Evolutionary conservation across 2,113 vertebrate species (phyloP), one percentile per base, ranked within the genome.

Genomic region (Rhegmatorhina hoffmannsi): DNA sequence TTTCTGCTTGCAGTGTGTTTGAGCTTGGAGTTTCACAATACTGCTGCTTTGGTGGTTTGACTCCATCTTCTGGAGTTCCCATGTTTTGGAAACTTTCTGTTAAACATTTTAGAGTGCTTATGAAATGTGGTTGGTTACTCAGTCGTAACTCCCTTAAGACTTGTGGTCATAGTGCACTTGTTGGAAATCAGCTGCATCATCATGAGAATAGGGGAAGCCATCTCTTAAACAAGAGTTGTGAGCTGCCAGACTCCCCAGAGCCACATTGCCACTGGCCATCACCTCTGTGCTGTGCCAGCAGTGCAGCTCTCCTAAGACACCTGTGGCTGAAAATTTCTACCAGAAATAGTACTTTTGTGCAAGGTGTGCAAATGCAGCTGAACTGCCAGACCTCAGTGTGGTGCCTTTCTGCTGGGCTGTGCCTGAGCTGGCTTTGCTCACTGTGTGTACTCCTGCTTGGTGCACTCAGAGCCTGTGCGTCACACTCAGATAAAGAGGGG

Each of bases 381-480:
- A 24, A 5, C 24, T 44, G 56, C 49, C 52, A 70, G 36, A 33
- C 14, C 31, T 85, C 25, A 1, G 10, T 40, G 62, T 70, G 43
- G 26, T 62, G 36, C 4, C 0, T 47, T 84, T 66, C 50, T 53
- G 34, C 44, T 25, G n/a, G 17, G 43, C 31, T 1, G 0, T 26
- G 33, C 31, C 40, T 14, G 20, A 34, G 60, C 2, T 82, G 52
- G 18, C 26, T 69, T 49, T 81, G 11, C 14, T 56, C 7, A 10
- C 17, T 67, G 43, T 2, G 1, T 3, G 24, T 44, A 11, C 29
- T 16, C 26, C 43, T 83, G 56, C 19, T 67, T 24, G 44, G 17
- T 38, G 29, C 46, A 16, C 80, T 46, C 17, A 1, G 8, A 40
- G 25, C 49, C 36, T 5, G 7, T 0, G 0, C 2, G 3, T 26